These are phyloP conservation scores for Danionella dracula DNA, from an alignment of 2,797 vertebrate genomes.

Conservation along the genomic window DNA sequence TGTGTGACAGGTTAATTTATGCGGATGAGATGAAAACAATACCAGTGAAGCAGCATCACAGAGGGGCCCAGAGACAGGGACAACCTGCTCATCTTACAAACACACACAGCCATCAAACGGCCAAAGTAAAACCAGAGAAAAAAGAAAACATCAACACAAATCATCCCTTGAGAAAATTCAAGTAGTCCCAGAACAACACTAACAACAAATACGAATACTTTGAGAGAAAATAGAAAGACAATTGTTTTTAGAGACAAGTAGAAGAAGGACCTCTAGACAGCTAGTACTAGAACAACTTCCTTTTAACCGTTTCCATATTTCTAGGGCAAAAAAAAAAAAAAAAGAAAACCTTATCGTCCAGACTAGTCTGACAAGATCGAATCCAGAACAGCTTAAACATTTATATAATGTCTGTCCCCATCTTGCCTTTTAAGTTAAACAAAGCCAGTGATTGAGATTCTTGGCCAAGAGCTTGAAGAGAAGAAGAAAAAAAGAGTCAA, in stretches of 20 bases:
- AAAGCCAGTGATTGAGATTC: slow-evolving; percentile 21
- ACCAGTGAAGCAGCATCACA: slow-evolving; percentile 48
- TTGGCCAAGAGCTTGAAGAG: slow-evolving; percentile 5
- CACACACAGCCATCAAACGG: not conserved
- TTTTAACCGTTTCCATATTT: not conserved
- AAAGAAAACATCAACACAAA: not conserved
- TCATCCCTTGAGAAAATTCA: not conserved
- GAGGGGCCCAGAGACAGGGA: slow-evolving; percentile 48
- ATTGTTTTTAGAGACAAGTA: not conserved
- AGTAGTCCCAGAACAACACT: not conserved
- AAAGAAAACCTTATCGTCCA: not conserved
- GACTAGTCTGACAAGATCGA: slow-evolving; percentile 2
- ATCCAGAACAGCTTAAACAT: not conserved
- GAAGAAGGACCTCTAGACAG: not conserved
- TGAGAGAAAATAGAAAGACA: not conserved
- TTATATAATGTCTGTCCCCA: not conserved
- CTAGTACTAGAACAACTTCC: not conserved
- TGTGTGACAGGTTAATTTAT: slow-evolving; percentile 73
- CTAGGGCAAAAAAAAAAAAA: too few species aligned
- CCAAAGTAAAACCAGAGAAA: not conserved
- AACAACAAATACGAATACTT: not conserved
- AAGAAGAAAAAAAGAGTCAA: not conserved
- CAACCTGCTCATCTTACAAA: slow-evolving; percentile 45
- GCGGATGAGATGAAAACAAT: slow-evolving; percentile 70
- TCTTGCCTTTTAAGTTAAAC: slow-evolving; percentile 2